Conservation (phyloP, 2,888 invertebrate species). For the Dorcus hopei region DNA sequence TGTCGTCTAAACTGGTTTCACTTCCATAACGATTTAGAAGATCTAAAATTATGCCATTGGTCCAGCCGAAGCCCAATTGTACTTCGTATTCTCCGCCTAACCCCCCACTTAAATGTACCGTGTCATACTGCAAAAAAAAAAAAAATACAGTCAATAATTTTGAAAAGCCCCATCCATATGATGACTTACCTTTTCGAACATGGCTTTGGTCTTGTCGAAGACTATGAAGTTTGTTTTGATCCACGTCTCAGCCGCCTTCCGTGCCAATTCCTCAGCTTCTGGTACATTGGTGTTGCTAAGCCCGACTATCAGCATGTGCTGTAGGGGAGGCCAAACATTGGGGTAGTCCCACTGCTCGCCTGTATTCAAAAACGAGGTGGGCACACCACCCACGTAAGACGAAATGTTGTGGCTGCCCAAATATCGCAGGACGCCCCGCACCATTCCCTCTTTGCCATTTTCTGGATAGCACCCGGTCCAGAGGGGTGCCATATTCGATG, state of each 20-base stretch:
- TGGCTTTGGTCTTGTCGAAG: conserved; percentile 64
- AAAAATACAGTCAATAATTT: too few relatives aligned
- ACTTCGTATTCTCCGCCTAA: conserved; percentile 87
- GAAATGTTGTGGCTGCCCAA: conserved; percentile 62
- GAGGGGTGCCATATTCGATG: conserved; percentile 77
- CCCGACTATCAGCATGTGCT: conserved; percentile 79
- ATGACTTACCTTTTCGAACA: conserved; percentile 76
- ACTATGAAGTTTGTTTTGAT: conserved; percentile 75
- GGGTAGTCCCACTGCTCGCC: conserved; percentile 92
- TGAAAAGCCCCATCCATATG: too few relatives aligned
- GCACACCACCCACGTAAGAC: conserved; percentile 73
- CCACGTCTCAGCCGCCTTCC: conserved; percentile 76
- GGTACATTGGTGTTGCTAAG: conserved; percentile 66
- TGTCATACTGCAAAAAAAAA: conserved; percentile 55
- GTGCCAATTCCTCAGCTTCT: conserved; percentile 65
- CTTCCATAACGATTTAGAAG: conserved; percentile 69
- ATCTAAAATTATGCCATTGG: conserved; percentile 86
- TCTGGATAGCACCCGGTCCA: conserved; percentile 75
- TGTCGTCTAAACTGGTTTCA: conserved; percentile 22
- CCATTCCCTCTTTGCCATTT: conserved; percentile 56
- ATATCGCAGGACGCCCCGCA: conserved; percentile 64
- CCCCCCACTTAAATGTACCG: conserved; percentile 57
- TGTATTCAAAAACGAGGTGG: conserved; percentile 71
- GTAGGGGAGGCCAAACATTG: conserved; percentile 93
- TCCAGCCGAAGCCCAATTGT: conserved; percentile 93